Evolutionary conservation across 1,140 invertebrate species (phyloP), one percentile per base, ranked within the genome.

Genomic region (Lethocerus indicus): DNA sequence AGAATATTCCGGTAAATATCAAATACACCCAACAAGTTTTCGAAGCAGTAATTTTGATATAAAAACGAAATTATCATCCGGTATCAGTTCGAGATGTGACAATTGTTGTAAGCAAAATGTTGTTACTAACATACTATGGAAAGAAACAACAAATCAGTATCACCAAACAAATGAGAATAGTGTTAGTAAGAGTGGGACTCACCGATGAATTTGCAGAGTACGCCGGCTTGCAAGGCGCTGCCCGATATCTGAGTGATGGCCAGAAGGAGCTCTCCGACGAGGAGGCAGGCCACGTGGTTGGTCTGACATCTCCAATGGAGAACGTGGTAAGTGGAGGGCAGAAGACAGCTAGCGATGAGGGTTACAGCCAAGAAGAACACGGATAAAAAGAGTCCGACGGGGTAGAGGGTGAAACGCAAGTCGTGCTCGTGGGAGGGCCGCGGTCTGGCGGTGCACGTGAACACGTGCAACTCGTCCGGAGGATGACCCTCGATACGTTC

Each of bases 281-380:
- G 73, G 47, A 87, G 71, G 60, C 82, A 83, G 41, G 75, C 75
- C 52, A 87, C 80, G 63, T 87, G 81, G 66, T 83, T 76, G 45
- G 81, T 84, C 69, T 87, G 83, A 60, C 83, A 86, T 50, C 81
- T 71, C 82, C 83, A 86, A 64, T 87, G 83, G 50, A 87, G 67
- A 40, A 82, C 80, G 70, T 86, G 83, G 67, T 87, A 82, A 49
- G 78, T 79, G 16, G 79, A 75, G 24, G 83, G 83, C 58, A 87
- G 64, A 54, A 84, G 69, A 59, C 77, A 82, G 6, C 81, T 78
- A 2, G 80, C 76, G 3, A 75, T 76, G 56, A 87, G 63, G 25
- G 83, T 86, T 2, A 81, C 79, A 13, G 77, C 74, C 62, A 86
- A 63, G 64, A 87, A 87, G 43, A 82, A 72, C 2, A 77, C 79